A percentile compares a stretch with the other conserved stretches of the same genome.
Evolutionary conservation across 2,797 vertebrate species (phyloP).

Genomic region (Scyliorhinus canicula): DNA sequence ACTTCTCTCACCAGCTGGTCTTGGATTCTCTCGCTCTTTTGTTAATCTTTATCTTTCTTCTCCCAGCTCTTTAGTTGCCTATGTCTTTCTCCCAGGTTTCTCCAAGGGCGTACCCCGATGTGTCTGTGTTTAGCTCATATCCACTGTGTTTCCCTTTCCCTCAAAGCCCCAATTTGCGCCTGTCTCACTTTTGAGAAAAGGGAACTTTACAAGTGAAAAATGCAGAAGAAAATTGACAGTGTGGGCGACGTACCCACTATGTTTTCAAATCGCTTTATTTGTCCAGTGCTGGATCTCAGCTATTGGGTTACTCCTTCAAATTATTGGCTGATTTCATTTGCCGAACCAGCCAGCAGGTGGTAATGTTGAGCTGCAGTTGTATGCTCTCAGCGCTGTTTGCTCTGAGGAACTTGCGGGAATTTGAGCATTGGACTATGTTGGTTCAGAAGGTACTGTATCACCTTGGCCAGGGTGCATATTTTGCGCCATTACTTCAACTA

Average conservation of each 20-base stretch:
- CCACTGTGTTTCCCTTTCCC: not conserved
- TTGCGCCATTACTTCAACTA: not conserved
- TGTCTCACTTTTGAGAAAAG: not conserved
- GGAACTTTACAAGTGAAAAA: not conserved
- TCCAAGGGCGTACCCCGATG: not conserved
- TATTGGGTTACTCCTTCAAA: not conserved
- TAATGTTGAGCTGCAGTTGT: not conserved
- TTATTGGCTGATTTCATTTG: not conserved
- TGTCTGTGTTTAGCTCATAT: not conserved
- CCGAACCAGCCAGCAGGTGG: not conserved
- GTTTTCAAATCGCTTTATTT: not conserved
- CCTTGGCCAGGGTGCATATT: not conserved
- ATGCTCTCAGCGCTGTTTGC: not conserved
- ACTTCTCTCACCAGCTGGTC: not conserved
- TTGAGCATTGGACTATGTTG: not conserved
- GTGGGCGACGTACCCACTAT: not conserved
- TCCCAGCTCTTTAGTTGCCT: not conserved
- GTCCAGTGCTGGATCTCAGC: not conserved
- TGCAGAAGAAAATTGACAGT: not conserved
- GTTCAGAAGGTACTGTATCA: no score
- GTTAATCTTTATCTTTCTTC: not conserved
- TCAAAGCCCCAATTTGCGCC: no score
- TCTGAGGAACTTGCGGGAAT: not conserved
- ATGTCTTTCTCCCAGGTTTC: not conserved
- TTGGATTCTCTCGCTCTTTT: not conserved